phyloP scores from a whole-genome alignment of 2,113 vertebrate genomes.

The Illadopsis cleaveri region DNA sequence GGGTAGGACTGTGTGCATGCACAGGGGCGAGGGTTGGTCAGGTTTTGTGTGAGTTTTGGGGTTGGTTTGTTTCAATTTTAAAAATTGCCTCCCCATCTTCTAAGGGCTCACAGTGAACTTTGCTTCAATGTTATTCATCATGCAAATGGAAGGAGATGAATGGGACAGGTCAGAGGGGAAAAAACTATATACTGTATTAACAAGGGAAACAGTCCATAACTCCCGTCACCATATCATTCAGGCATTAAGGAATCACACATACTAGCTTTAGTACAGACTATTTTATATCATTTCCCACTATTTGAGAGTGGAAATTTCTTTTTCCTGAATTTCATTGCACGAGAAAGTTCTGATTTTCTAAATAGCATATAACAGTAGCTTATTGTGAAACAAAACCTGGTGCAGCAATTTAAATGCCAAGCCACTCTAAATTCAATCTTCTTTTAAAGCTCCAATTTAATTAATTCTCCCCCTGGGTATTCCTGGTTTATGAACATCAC shows the following conservation, averaged over 20 bases:
- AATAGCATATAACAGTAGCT: neutral
- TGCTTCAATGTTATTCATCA: rapidly evolving
- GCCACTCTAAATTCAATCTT: neutral
- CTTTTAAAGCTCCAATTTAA: constrained; percentile 36
- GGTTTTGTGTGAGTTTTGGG: neutral
- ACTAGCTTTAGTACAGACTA: neutral
- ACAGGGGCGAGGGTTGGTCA: rapidly evolving
- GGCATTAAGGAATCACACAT: neutral
- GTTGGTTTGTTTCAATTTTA: neutral
- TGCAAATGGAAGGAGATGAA: neutral
- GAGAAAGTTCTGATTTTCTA: neutral
- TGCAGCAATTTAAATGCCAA: constrained; percentile 12
- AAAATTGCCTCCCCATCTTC: neutral
- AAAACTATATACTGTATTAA: rapidly evolving
- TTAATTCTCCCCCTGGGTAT: neutral
- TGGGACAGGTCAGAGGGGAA: rapidly evolving
- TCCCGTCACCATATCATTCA: neutral
- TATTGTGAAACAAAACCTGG: neutral
- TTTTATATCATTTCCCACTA: neutral
- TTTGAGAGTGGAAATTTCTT: neutral
- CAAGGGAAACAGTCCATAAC: neutral
- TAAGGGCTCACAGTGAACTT: neutral
- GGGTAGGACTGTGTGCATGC: neutral
- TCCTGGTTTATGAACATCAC: neutral
- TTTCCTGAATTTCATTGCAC: neutral